phyloP scores from a whole-genome alignment of 1,140 invertebrate species.

The Nephila pilipes region DNA sequence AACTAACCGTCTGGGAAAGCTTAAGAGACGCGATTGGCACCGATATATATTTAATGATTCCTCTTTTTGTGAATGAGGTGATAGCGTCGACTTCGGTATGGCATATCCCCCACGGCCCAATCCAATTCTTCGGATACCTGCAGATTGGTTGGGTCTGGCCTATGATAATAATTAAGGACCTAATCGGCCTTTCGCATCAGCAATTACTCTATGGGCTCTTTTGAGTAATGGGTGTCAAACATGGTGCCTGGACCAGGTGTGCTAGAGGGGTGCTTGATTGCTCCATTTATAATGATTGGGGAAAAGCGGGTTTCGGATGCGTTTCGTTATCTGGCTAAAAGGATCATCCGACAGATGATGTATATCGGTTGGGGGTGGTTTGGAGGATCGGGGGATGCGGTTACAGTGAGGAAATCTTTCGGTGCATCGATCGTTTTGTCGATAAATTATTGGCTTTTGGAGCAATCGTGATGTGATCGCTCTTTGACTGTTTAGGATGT shows the following conservation, averaged over 20 bases:
- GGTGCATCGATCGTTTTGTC: constrained; percentile 2
- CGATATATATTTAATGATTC: constrained; percentile 23
- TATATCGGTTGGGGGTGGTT: constrained; percentile 30
- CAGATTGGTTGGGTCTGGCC: constrained; percentile 61
- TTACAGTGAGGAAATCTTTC: constrained; percentile 20
- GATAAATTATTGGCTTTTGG: constrained; percentile 27
- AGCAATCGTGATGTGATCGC: neutral
- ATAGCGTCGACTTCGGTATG: neutral
- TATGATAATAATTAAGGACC: constrained; percentile 72
- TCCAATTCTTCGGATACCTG: constrained; percentile 15
- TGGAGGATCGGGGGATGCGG: neutral
- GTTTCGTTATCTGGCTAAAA: constrained; percentile 40
- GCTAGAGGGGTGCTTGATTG: constrained; percentile 41
- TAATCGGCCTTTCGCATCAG: constrained; percentile 67
- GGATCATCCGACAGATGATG: constrained; percentile 61
- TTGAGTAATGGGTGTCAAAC: constrained; percentile 72
- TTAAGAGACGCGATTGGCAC: constrained; percentile 38
- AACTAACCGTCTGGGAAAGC: constrained; percentile 55
- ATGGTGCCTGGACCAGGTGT: constrained; percentile 50
- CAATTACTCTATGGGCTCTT: constrained; percentile 71
- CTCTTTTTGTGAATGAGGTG: constrained; percentile 19
- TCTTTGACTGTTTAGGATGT: constrained; percentile 19
- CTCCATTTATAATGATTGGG: constrained; percentile 65
- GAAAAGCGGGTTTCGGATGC: constrained; percentile 31
- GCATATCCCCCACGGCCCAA: neutral